These are phyloP conservation scores for Rhynchophorus ferrugineus DNA, from an alignment of 1,140 invertebrate species.

Conservation along the genomic window DNA sequence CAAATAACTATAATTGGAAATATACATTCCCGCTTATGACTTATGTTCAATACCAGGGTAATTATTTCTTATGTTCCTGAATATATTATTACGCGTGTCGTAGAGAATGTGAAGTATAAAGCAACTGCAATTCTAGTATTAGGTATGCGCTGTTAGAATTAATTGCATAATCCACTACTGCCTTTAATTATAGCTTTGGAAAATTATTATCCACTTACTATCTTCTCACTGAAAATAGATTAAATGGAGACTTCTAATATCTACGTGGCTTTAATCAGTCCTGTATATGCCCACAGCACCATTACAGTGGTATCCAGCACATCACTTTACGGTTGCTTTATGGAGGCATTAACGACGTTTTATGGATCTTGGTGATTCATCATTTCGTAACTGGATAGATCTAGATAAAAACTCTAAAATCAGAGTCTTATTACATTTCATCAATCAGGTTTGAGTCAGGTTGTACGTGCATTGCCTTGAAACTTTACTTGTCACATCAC, in stretches of 20 bases:
- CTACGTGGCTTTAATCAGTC: not conserved
- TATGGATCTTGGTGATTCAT: too few relatives aligned
- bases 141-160: constrained; percentile 22
- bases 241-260: not conserved
- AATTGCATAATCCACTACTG: constrained; percentile 22
- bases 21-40: constrained; percentile 23
- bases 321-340: not conserved
- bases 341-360: too few relatives aligned
- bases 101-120: constrained; percentile 14
- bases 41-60: constrained; percentile 24
- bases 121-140: constrained; percentile 4
- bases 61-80: constrained; percentile 22
- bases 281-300: not conserved
- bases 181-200: constrained; percentile 15
- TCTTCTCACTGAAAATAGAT: constrained; percentile 12
- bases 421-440: too few relatives aligned
- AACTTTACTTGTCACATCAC: too few relatives aligned
- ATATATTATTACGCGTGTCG: constrained; percentile 19
- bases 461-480: too few relatives aligned
- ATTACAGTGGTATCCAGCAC: not conserved
- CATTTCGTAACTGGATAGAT: too few relatives aligned
- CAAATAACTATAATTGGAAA: constrained; percentile 27
- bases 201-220: constrained; percentile 18
- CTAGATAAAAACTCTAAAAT: too few relatives aligned
- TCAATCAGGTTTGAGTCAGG: too few relatives aligned